phyloP scores from a whole-genome alignment of 2,888 invertebrate genomes.

The Ypsolopha sequella region DNA sequence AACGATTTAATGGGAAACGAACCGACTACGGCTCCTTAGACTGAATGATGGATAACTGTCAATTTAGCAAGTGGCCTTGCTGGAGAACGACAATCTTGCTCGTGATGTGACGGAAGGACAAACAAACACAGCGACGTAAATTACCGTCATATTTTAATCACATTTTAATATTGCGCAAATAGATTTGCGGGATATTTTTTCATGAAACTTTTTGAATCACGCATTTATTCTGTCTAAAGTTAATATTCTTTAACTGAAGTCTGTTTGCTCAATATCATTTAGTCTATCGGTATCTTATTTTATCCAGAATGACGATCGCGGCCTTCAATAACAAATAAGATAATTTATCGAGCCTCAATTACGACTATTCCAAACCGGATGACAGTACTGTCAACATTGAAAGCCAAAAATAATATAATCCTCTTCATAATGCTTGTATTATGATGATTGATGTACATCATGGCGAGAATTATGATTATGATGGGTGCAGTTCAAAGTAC shows the following conservation, averaged over 20 bases:
- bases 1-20: neutral
- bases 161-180: too few species aligned
- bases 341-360: constrained; percentile 21
- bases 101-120: neutral
- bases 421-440: constrained; percentile 2
- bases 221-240: too few species aligned
- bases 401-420: constrained; percentile 8
- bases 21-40: too few species aligned
- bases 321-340: constrained; percentile 19
- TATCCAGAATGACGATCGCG: neutral
- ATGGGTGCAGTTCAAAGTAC: neutral
- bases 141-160: too few species aligned
- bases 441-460: constrained; percentile 2
- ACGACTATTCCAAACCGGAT: constrained; percentile 22
- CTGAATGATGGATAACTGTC: neutral
- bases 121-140: neutral
- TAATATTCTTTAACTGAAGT: too few species aligned
- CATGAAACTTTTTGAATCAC: too few species aligned
- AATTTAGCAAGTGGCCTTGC: neutral
- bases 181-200: too few species aligned
- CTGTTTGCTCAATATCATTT: neutral
- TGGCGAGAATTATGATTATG: neutral
- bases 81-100: neutral
- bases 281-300: neutral
- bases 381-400: constrained; percentile 18